Conservation (phyloP, 2,113 vertebrate genomes). For the Gambusia holbrooki region DNA sequence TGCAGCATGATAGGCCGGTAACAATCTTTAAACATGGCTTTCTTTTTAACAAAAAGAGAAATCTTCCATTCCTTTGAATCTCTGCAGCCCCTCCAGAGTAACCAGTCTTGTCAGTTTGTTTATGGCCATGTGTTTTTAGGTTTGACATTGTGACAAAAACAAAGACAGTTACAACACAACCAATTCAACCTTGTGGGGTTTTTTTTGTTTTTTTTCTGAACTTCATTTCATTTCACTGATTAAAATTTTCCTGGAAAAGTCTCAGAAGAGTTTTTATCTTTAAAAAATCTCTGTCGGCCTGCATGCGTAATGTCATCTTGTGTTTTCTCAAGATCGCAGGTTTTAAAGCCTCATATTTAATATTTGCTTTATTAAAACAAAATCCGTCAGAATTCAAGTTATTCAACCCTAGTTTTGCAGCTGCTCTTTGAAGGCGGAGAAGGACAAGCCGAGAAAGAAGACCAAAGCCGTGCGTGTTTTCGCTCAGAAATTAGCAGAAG, state of each 20-base stretch:
- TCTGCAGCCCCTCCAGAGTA: too few relatives aligned
- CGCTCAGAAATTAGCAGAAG: background rate
- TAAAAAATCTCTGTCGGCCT: background rate
- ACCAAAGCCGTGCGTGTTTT: background rate
- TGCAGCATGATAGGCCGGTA: too few relatives aligned
- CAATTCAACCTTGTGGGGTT: too few relatives aligned
- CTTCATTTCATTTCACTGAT: background rate
- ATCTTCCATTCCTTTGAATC: too few relatives aligned
- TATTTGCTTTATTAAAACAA: background rate
- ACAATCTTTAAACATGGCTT: too few relatives aligned
- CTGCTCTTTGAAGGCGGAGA: background rate
- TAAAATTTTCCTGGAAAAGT: background rate
- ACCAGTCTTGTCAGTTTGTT: too few relatives aligned
- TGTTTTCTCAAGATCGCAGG: background rate
- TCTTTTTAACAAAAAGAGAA: too few relatives aligned
- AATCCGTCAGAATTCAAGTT: too few relatives aligned
- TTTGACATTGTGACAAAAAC: too few relatives aligned
- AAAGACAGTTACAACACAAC: too few relatives aligned
- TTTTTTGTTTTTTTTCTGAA: too few relatives aligned
- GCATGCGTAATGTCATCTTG: background rate
- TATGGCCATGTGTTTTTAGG: too few relatives aligned
- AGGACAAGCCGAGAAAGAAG: background rate
- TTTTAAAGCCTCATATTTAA: background rate
- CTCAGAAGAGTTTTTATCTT: background rate
- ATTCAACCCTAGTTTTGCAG: background rate